Base-by-base conservation (phyloP, 2,113 vertebrate species). In the Hypanus sabinus region DNA sequence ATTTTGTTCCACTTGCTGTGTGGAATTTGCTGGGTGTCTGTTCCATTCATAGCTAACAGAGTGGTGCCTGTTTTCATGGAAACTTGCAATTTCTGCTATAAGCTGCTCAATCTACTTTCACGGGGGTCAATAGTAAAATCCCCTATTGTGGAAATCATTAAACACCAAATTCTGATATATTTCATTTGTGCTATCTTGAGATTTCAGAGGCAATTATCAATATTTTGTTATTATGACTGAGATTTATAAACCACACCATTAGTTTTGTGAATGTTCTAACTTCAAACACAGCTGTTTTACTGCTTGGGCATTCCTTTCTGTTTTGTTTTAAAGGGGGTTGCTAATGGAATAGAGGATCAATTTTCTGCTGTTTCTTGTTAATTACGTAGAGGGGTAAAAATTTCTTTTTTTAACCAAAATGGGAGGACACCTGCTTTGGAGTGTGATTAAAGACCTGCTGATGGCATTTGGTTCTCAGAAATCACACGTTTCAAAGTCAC, bases 1-100 rank as follows among this genome's bases (percentile, higher is more conserved):
- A 94, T 94, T 95, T 94, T 73, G 94, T 94, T 94, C 95, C 73
- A 76, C 38, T 55, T 71, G 94, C 94, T 94, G 79, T 94, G 94
- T 0, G 0, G 90, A 95, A 76, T 91, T 93, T 87, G 33, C 36
- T 38, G 55, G 85, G 46, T 83, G 94, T 93, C 70, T 27, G 91
- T 73, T 75, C 70, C 91, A 93, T 22, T 73, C 38, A 18, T 38
- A 93, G 68, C 62, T 93, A 93, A 75, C 70, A 93, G 38, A 75
- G 20, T 46, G 68, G 22, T 55, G 91, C 36, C 91, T 93, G 11
- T 55, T 75, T 93, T 93, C 70, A 93, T 75, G 91, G 91, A 93
- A 93, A 93, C 70, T 93, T 93, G 38, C 68, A 75, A 75, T 46
- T 93, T 93, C 22, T 46, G 91, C 33, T 36, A 73, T 55, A 30